Evolutionary conservation across 2,113 vertebrate species (phyloP).

Genomic region (Myanophis thanlyinensis): DNA sequence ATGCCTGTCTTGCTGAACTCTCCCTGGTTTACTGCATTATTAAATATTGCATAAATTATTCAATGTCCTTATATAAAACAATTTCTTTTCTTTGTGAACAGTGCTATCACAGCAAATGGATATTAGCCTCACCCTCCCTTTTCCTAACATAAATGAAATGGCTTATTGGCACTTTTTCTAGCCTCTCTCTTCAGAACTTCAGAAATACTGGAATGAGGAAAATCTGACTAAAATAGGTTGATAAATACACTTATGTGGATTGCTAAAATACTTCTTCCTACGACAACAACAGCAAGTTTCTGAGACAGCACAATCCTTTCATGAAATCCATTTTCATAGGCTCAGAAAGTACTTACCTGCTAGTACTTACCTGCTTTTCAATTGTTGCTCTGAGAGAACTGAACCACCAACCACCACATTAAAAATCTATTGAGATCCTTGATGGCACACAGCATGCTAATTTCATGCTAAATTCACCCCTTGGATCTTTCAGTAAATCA

Average conservation of each 20-base stretch:
- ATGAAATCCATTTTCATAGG: not conserved
- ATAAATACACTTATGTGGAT: conserved; percentile 32
- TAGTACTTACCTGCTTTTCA: not conserved
- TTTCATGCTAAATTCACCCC: too few species aligned
- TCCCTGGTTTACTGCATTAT: conserved; percentile 84
- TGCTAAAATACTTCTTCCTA: conserved; percentile 4
- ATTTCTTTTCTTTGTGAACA: conserved; percentile 79
- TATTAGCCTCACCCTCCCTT: conserved; percentile 40
- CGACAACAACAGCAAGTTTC: not conserved
- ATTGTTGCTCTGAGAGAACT: not conserved
- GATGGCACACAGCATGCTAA: not conserved
- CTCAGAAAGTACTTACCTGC: rapidly evolving
- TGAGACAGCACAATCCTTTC: rapidly evolving
- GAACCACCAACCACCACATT: not conserved
- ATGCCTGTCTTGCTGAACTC: conserved; percentile 72
- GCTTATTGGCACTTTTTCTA: not conserved
- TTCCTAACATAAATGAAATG: conserved; percentile 33
- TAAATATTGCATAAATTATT: conserved; percentile 88
- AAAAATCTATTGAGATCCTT: not conserved
- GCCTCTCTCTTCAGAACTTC: conserved; percentile 10
- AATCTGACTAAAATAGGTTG: not conserved
- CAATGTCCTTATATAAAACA: conserved; percentile 75
- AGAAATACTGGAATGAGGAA: conserved; percentile 15
- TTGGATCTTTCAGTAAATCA: not conserved
- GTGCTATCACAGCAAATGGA: conserved; percentile 66